phyloP scores from a whole-genome alignment of 2,888 invertebrate genomes.

The Melikaiella ostensackeni region DNA sequence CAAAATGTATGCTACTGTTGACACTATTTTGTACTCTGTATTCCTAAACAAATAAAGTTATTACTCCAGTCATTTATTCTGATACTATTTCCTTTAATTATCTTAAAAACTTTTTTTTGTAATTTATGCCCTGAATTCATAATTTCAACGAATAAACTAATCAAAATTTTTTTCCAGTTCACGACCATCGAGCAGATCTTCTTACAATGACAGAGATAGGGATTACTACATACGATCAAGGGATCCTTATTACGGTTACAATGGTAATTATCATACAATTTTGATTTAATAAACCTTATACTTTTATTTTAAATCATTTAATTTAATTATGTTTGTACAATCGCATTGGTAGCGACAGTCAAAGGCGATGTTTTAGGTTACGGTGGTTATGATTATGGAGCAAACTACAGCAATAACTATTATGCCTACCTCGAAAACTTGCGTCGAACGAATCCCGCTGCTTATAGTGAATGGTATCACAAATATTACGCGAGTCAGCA shows the following conservation, averaged over 20 bases:
- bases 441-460: slow-evolving; percentile 87
- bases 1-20: too few species aligned
- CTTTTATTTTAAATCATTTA: slow-evolving; percentile 14
- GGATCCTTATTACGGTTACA: slow-evolving; percentile 72
- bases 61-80: too few species aligned
- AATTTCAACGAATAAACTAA: background rate
- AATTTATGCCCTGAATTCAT: too few species aligned
- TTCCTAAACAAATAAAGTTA: too few species aligned
- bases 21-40: too few species aligned
- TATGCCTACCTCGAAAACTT: slow-evolving; percentile 89
- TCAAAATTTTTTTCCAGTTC: slow-evolving; percentile 62
- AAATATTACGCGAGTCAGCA: slow-evolving; percentile 81
- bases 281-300: background rate
- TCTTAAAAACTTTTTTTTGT: too few species aligned
- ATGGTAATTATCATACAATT: slow-evolving; percentile 56
- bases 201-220: slow-evolving; percentile 74
- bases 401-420: slow-evolving; percentile 75
- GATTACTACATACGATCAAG: slow-evolving; percentile 69
- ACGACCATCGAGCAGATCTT: slow-evolving; percentile 75
- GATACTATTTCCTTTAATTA: too few species aligned
- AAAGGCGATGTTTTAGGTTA: slow-evolving; percentile 59
- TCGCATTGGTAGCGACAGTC: background rate
- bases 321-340: background rate
- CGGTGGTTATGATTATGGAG: slow-evolving; percentile 67
- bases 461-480: slow-evolving; percentile 88